Conservation (phyloP, 2,113 vertebrate species). For the Synodontis membranacea region DNA sequence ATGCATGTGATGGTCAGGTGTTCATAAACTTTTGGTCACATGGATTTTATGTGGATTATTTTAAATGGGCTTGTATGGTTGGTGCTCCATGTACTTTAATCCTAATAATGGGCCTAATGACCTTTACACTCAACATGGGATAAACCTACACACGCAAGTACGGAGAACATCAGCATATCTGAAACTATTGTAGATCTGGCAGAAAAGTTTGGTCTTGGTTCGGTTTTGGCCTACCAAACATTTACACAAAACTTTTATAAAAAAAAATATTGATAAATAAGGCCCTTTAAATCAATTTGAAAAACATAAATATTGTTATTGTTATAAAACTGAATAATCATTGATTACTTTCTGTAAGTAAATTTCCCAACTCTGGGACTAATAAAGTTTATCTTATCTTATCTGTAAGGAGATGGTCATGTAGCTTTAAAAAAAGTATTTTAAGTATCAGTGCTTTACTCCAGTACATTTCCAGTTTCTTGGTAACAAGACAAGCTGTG, state of each 20-base stretch:
- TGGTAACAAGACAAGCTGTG: no score
- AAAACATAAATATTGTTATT: background rate
- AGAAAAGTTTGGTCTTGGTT: background rate
- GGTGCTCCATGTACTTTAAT: background rate
- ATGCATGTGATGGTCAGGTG: background rate
- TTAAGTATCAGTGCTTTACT: background rate
- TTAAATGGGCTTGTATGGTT: background rate
- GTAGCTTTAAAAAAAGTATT: background rate
- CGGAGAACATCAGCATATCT: background rate
- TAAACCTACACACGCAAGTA: background rate
- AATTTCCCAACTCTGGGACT: no score
- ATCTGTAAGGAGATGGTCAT: background rate
- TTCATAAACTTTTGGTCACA: background rate
- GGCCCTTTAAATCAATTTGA: background rate
- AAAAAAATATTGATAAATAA: background rate
- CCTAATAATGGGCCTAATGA: background rate
- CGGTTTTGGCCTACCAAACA: background rate
- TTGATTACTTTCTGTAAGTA: background rate
- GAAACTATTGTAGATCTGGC: background rate
- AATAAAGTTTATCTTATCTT: no score
- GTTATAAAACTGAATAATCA: background rate
- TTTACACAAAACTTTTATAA: background rate
- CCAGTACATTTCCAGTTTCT: background rate
- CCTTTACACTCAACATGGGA: background rate
- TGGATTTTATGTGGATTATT: background rate